Base-by-base conservation (phyloP, 2,888 invertebrate genomes). In the Trilocha varians region DNA sequence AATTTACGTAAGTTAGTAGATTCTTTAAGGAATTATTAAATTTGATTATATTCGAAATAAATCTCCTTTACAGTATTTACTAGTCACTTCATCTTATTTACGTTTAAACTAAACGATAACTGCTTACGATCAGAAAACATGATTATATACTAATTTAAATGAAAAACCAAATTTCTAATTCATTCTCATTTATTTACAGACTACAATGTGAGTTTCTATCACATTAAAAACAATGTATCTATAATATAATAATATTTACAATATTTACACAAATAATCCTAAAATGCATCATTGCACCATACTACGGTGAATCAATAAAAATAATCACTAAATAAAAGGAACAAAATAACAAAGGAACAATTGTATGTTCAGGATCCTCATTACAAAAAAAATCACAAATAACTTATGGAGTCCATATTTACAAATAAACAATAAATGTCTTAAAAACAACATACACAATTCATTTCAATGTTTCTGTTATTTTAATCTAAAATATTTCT, bases 111-210 rank as follows among this genome's bases (percentile, higher is more conserved):
- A n/a, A n/a, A n/a, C n/a, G n/a, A n/a, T n/a, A n/a, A n/a, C n/a
- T n/a, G n/a, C n/a, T n/a, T n/a, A n/a, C n/a, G n/a, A n/a, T n/a
- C n/a, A n/a, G n/a, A n/a, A n/a, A n/a, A n/a, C n/a, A n/a, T n/a
- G n/a, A n/a, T n/a, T n/a, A n/a, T n/a, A n/a, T n/a, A n/a, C n/a
- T 47, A 18, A 18, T 18, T 5, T 18, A 25, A 25, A 25, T 25
- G 45, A 59, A 58, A 70, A 67, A 58, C 55, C 37, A 43, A 32
- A 46, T 36, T 39, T 70, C 63, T 74, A 77, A 70, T 75, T 76
- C 74, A 77, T 78, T 77, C 69, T 78, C 73, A 70, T 85, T 84
- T 84, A 84, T 85, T 84, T 84, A 84, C 83, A 82, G 59, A 70
- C 75, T 79, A 79, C 73, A 68, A 76, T 74, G 76, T 75, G 80